Base-by-base conservation (phyloP, 2,888 invertebrate species). In the Ichneumoninae sp. region DNA sequence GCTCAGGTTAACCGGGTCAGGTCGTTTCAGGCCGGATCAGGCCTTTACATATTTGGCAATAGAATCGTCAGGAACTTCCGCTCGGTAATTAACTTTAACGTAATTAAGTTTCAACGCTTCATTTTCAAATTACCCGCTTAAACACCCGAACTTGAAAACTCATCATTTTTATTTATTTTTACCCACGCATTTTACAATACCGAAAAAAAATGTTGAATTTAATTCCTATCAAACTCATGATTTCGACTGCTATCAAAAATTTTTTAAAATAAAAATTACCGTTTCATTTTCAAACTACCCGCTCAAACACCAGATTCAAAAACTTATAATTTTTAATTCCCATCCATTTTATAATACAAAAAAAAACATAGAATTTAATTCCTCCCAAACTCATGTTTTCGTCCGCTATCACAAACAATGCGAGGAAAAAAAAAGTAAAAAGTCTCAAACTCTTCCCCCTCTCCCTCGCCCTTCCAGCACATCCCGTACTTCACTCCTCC, bases 1-100 rank as follows among this genome's bases (percentile, higher is more conserved):
- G 76, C 77, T 84, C 78, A 81, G 78, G 69, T 84, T 74, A 68
- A 81, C n/a, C 77, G 63, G 75, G 44, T 65, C 76, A 40, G 50
- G 5, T 7, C 33, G 22, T 22, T n/a, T n/a, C n/a, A n/a, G n/a
- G n/a, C n/a, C n/a, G n/a, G n/a, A n/a, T n/a, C n/a, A n/a, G 19
- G 22, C 8, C 26, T 22, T 73, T 60, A 36, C 60, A 44, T 60
- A 57, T 40, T 57, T 33, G 63, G 26, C 33, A 63, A 33, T 63
- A 63, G 16, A 33, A 33, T 33, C 63, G 30, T 6, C 63, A 16
- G 33, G 0, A 63, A 63, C 33, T 33, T 30, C 63, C 30, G 63
- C 63, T 33, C 16, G 30, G 63, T 33, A 63, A 63, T 63, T 63
- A 60, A 26, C 60, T 22, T 33, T 6, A 16, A 30, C 16, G 7